phyloP scores from a whole-genome alignment of 2,113 vertebrate species.

The Alethe castanea region DNA sequence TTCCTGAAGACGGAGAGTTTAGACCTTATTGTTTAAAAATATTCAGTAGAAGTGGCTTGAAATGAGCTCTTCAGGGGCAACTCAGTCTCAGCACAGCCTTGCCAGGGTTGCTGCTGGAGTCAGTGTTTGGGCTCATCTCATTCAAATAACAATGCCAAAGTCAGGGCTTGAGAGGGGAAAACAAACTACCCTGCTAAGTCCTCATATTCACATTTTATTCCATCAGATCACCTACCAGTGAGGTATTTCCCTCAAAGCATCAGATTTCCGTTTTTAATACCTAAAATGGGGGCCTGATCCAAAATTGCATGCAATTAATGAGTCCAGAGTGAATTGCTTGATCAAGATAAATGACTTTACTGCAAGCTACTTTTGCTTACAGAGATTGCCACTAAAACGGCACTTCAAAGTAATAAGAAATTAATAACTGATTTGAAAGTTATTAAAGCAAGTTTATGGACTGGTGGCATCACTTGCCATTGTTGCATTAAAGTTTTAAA shows the following conservation, averaged over 20 bases:
- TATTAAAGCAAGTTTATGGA: neutral
- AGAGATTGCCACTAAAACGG: neutral
- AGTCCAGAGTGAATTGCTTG: neutral
- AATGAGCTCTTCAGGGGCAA: neutral
- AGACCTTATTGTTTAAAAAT: neutral
- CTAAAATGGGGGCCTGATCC: neutral
- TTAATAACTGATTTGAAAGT: neutral
- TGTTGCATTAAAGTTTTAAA: neutral
- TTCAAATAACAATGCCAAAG: neutral
- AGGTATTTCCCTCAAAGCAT: neutral
- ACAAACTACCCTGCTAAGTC: neutral
- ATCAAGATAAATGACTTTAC: constrained; percentile 2
- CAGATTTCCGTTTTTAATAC: neutral
- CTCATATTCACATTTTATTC: neutral
- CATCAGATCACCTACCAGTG: neutral
- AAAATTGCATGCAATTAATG: neutral
- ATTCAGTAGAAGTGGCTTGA: neutral
- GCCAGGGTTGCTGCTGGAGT: neutral
- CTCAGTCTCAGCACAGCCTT: neutral
- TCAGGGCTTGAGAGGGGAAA: neutral
- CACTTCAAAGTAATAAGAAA: neutral
- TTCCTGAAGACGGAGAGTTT: neutral
- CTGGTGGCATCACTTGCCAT: neutral
- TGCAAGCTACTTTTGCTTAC: neutral
- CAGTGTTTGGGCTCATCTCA: neutral